Base-by-base conservation (phyloP, 2,888 invertebrate genomes). In the Phengaris alcon region DNA sequence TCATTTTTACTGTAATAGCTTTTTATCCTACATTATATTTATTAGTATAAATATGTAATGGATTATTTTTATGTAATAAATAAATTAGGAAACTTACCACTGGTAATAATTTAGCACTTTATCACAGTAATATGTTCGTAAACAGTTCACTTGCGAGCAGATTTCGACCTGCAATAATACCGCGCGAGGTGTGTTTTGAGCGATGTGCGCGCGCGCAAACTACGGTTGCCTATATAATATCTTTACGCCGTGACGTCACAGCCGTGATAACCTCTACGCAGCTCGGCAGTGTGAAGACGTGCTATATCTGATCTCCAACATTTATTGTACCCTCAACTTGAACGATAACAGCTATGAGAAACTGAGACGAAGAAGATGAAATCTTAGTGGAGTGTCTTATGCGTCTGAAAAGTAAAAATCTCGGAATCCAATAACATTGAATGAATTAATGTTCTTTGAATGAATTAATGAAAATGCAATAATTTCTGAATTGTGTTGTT, bases 181-280 rank as follows among this genome's bases (percentile, higher is more conserved):
- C 74, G 73, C 72, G 75, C 75, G 70, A 57, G 69, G 68, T 70
- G 48, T n/a, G 44, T 12, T 15, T 46, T 55, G 85, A 79, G 83
- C 86, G 90, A 88, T 90, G 88, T 84, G 84, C 90, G 90, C 93
- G 91, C 91, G 92, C 90, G 89, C 85, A 82, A 80, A 79, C 77
- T 80, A 77, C 85, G 75, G 82, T 80, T 79, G 87, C 74, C 77
- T 92, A 92, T 92, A 90, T 92, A 92, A 90, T 92, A 92, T 89
- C 86, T 82, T 83, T 77, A 79, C 79, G 80, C 78, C 76, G 81
- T 87, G 88, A 91, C 92, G 93, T 92, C 93, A 91, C 82, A 7
- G 48, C 74, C 76, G 78, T 79, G 83, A 82, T 83, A 83, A 82
- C 80, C 78, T 77, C 78, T 80, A 76, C 80, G 78, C 77, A 86